A percentile compares a stretch with the other conserved stretches of the same genome.
These are phyloP conservation scores for Eurypyga helias DNA, from an alignment of 2,113 vertebrate species.

Conservation along the genomic window DNA sequence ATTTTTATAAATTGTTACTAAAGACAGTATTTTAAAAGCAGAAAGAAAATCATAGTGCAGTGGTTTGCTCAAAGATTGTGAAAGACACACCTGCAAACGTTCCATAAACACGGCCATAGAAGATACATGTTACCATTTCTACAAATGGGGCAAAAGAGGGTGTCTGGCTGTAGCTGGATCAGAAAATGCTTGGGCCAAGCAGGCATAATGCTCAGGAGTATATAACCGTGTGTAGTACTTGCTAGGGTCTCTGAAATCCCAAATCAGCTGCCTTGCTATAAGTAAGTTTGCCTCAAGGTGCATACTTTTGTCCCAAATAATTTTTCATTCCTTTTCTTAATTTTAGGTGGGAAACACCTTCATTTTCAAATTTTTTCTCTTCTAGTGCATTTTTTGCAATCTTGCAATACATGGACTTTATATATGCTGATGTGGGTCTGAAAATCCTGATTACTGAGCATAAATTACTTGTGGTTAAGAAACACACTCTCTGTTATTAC, in stretches of 20 bases:
- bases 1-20: neutral
- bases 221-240: neutral
- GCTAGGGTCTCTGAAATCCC: neutral
- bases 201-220: constrained; percentile 1
- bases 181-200: constrained; percentile 41
- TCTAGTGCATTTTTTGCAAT: neutral
- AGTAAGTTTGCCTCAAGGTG: neutral
- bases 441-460: neutral
- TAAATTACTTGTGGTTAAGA: neutral
- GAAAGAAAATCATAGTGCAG: neutral
- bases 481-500: neutral
- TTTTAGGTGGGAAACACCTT: neutral
- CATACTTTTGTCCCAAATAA: neutral
- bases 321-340: neutral
- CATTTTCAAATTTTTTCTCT: neutral
- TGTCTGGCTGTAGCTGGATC: neutral
- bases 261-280: neutral
- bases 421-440: neutral
- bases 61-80: neutral
- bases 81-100: neutral
- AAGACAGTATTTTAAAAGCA: neutral
- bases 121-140: neutral
- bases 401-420: neutral
- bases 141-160: neutral
- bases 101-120: neutral